phyloP scores from a whole-genome alignment of 37 sponge, comb jelly and placozoan species.

The Beroe forskalii region DNA sequence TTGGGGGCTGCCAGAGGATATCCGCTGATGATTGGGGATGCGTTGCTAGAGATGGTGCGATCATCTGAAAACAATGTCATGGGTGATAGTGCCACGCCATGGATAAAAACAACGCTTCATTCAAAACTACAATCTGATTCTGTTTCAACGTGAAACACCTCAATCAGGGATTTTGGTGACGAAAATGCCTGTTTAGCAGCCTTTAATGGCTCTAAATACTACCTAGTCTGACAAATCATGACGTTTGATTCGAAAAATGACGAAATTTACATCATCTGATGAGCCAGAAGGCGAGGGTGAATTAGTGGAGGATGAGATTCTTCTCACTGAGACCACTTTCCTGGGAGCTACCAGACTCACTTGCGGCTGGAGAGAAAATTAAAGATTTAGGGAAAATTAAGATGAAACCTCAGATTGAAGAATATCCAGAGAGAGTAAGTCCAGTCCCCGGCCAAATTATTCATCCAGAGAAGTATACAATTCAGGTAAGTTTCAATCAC shows the following conservation, averaged over 20 bases:
- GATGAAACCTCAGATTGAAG: too few species aligned
- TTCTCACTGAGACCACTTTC: slow-evolving; percentile 27
- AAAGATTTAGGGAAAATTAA: too few species aligned
- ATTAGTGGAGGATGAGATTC: neutral
- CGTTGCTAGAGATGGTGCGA: neutral
- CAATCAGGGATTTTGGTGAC: too few species aligned
- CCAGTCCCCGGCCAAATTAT: neutral
- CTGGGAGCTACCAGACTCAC: slow-evolving; percentile 38
- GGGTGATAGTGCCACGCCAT: too few species aligned
- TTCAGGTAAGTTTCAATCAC: neutral
- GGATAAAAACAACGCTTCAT: too few species aligned
- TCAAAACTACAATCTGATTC: too few species aligned
- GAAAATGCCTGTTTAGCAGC: too few species aligned
- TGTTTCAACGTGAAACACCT: too few species aligned
- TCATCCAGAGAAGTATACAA: neutral
- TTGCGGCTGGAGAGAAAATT: slow-evolving; percentile 30
- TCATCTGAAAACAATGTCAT: neutral
- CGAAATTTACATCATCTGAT: neutral
- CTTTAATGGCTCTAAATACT: too few species aligned
- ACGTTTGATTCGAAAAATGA: too few species aligned
- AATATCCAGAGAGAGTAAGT: neutral
- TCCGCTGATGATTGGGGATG: neutral
- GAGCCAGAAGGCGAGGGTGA: slow-evolving; percentile 46
- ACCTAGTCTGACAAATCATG: too few species aligned
- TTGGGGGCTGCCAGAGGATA: neutral